Evolutionary conservation across 2,888 invertebrate species (phyloP).

Genomic region (Campoplex capitator): DNA sequence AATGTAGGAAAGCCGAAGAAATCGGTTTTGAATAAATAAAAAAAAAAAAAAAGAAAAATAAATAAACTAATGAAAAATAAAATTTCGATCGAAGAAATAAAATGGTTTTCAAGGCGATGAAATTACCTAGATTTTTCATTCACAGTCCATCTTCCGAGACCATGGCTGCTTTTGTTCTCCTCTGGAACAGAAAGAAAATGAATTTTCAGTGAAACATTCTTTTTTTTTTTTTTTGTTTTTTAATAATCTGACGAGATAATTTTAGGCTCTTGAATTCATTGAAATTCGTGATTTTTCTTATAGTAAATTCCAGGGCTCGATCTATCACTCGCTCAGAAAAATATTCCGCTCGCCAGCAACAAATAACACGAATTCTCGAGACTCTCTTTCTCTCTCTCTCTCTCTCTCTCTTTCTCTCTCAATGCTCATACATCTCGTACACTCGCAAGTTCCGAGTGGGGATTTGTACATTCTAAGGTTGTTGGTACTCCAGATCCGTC

Average conservation of each 20-base stretch:
- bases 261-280: neutral
- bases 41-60: neutral
- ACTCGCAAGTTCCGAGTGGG: constrained; percentile 15
- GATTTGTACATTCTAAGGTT: constrained; percentile 44
- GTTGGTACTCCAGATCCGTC: constrained; percentile 55
- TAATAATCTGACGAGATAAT: neutral
- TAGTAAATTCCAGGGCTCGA: neutral
- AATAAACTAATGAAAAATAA: neutral
- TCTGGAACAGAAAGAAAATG: constrained; percentile 57
- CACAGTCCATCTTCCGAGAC: constrained; percentile 75
- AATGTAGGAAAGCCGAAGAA: neutral
- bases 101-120: constrained; percentile 29
- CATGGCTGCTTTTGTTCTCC: constrained; percentile 67
- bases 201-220: neutral
- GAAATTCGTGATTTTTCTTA: neutral
- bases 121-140: constrained; percentile 75
- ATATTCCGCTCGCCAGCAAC: constrained; percentile 33
- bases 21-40: neutral
- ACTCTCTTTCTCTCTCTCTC: neutral
- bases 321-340: constrained; percentile 18
- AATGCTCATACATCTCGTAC: constrained; percentile 31
- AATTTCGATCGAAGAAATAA: neutral
- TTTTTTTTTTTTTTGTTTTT: neutral
- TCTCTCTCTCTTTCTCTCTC: too few species aligned
- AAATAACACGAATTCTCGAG: constrained; percentile 47